Conservation (phyloP, 1,140 invertebrate species). For the Asbolus verrucosus region DNA sequence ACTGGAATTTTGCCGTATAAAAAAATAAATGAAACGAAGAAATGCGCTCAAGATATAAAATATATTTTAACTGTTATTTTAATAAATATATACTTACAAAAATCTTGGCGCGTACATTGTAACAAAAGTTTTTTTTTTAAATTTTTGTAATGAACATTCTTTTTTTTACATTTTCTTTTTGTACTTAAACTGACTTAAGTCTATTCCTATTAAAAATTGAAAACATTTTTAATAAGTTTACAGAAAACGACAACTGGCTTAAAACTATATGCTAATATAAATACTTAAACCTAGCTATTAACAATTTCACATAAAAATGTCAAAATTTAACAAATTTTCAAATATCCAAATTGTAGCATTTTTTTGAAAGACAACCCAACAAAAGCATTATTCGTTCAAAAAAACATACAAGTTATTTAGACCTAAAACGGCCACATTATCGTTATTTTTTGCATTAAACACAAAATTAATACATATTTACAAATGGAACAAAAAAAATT, state of each 20-base stretch:
- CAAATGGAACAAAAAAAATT: slow-evolving; percentile 27
- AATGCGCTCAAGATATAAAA: slow-evolving; percentile 51
- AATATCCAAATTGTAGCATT: slow-evolving; percentile 14
- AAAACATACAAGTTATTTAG: slow-evolving; percentile 26
- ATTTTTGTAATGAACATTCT: slow-evolving; percentile 48
- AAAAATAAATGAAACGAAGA: slow-evolving; percentile 48
- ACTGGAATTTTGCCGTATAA: no score
- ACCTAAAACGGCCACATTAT: slow-evolving; percentile 46
- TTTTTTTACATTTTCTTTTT: slow-evolving; percentile 48
- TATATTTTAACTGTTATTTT: slow-evolving; percentile 50
- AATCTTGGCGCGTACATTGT: slow-evolving; percentile 50
- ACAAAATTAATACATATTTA: slow-evolving; percentile 35
- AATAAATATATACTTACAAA: slow-evolving; percentile 48
- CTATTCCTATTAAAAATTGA: slow-evolving; percentile 52
- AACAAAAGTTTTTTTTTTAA: slow-evolving; percentile 49
- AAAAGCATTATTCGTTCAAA: slow-evolving; percentile 19
- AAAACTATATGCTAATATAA: slow-evolving; percentile 52
- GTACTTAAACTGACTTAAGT: slow-evolving; percentile 52
- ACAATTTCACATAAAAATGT: slow-evolving; percentile 49
- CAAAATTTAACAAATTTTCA: slow-evolving; percentile 41
- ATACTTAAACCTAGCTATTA: slow-evolving; percentile 50
- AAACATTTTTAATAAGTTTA: slow-evolving; percentile 50
- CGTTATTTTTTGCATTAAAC: slow-evolving; percentile 37
- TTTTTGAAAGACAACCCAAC: slow-evolving; percentile 33
- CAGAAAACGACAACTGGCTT: slow-evolving; percentile 47